Base-by-base conservation (phyloP, 2,888 invertebrate genomes). In the Macrosoma leucophasiata region DNA sequence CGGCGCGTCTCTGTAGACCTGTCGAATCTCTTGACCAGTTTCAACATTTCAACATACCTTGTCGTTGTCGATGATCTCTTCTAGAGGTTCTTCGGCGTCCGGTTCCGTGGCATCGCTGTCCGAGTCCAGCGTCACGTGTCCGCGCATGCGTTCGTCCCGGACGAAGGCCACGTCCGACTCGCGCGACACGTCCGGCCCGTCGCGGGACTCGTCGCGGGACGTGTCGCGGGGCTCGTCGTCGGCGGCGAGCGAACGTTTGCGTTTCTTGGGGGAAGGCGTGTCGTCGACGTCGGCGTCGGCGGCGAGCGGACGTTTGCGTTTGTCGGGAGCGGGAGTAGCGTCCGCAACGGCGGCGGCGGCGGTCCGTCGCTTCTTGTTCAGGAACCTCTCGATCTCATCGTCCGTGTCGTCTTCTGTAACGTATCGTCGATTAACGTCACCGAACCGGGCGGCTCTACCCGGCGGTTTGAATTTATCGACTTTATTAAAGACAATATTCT, bases 331-430 rank as follows among this genome's bases (percentile, higher is more conserved):
- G 17, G 17, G 17, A 4, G 17, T 5, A 7, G 17, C 20, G n/a
- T 9, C 1, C 1, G 10, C 20, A 5, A 10, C 10, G 4, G 3
- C 10, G 9, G 9, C 14, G 17, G 19, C 6, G 15, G 29, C 27
- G 39, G 36, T 17, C 22, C 46, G 52, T 29, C 38, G 56, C 40
- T 65, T 65, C 43, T 8, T 62, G 55, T 19, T 58, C 2, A 72
- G 33, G 1, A 74, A 85, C 65, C 67, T 76, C 48, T 87, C 82
- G 28, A 89, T 86, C 58, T 89, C 88, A 44, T 90, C 90, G 46
- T 90, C 90, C 1, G 89, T 89, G 58, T 90, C 48, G 4, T 17
- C 29, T 8, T 46, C 49, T 33, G 29, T 8, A 10, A n/a, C n/a
- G n/a, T n/a, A n/a, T n/a, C n/a, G n/a, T n/a, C n/a, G n/a, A n/a